These are phyloP conservation scores for Lacanobia wlatinum DNA, from an alignment of 2,888 invertebrate species.

Conservation along the genomic window DNA sequence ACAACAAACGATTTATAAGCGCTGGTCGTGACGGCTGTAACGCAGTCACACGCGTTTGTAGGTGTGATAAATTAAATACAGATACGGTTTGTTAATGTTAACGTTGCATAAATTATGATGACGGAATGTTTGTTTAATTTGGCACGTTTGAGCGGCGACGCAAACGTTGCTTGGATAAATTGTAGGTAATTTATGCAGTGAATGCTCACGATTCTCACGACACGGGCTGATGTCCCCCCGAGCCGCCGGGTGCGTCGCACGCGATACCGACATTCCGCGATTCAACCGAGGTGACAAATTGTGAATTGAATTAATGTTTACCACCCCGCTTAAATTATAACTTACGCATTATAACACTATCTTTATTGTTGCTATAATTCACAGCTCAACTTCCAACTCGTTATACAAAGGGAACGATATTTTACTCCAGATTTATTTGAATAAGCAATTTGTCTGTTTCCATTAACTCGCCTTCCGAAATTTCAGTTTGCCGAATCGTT, in stretches of 20 bases:
- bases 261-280: constrained; percentile 86
- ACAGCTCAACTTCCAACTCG: constrained; percentile 48
- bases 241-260: constrained; percentile 72
- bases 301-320: constrained; percentile 87
- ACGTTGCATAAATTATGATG: constrained; percentile 74
- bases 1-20: constrained; percentile 50
- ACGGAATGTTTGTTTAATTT: constrained; percentile 82
- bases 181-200: constrained; percentile 84
- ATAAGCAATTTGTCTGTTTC: constrained; percentile 59
- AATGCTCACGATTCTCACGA: constrained; percentile 85
- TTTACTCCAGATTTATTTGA: constrained; percentile 56
- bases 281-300: constrained; percentile 87
- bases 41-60: constrained; percentile 54
- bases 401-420: constrained; percentile 48
- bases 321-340: constrained; percentile 80
- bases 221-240: constrained; percentile 78
- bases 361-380: constrained; percentile 59
- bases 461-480: constrained; percentile 49
- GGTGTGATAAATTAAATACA: constrained; percentile 65
- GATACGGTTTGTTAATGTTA: constrained; percentile 66
- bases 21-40: constrained; percentile 44
- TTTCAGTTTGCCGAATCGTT: constrained; percentile 55
- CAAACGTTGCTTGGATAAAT: constrained; percentile 78
- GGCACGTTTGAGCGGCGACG: constrained; percentile 77
- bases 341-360: constrained; percentile 73